These are phyloP conservation scores for Chloroclysta siterata DNA, from an alignment of 2,888 invertebrate species.

Conservation along the genomic window DNA sequence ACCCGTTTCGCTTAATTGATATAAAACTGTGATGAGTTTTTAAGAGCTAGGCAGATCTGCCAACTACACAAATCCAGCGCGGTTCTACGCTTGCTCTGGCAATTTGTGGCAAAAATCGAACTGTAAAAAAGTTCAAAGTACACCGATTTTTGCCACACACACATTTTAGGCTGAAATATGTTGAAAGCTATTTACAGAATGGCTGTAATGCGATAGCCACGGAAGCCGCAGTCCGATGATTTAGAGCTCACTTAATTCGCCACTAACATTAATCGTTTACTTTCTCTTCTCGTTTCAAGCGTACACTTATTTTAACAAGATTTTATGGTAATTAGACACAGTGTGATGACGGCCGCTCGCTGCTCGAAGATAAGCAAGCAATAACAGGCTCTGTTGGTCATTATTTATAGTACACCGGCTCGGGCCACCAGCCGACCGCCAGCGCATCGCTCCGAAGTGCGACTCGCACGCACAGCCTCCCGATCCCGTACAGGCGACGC, in stretches of 20 bases:
- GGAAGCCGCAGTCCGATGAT: conserved; percentile 24
- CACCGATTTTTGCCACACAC: too few relatives aligned
- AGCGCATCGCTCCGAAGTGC: not conserved
- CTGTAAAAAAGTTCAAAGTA: too few relatives aligned
- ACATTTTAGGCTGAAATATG: not conserved
- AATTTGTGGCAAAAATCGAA: not conserved
- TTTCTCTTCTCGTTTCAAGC: conserved; percentile 46
- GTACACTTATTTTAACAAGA: conserved; percentile 44
- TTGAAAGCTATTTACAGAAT: not conserved
- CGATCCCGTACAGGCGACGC: not conserved
- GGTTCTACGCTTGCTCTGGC: too few relatives aligned
- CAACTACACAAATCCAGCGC: too few relatives aligned
- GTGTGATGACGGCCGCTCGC: conserved; percentile 28
- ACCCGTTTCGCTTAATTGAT: conserved; percentile 6
- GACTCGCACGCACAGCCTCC: not conserved
- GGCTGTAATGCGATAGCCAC: conserved; percentile 20
- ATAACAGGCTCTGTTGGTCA: conserved; percentile 6
- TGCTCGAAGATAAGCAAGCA: conserved; percentile 17
- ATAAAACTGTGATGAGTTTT: conserved; percentile 9
- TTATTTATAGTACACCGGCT: conserved; percentile 2
- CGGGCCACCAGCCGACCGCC: too few relatives aligned
- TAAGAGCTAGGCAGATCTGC: not conserved
- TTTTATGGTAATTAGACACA: conserved; percentile 44
- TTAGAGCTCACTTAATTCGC: conserved; percentile 34
- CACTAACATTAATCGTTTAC: conserved; percentile 44